These are phyloP conservation scores for Porites rus DNA, from an alignment of 92 coral and sea anemone genomes.

Conservation along the genomic window DNA sequence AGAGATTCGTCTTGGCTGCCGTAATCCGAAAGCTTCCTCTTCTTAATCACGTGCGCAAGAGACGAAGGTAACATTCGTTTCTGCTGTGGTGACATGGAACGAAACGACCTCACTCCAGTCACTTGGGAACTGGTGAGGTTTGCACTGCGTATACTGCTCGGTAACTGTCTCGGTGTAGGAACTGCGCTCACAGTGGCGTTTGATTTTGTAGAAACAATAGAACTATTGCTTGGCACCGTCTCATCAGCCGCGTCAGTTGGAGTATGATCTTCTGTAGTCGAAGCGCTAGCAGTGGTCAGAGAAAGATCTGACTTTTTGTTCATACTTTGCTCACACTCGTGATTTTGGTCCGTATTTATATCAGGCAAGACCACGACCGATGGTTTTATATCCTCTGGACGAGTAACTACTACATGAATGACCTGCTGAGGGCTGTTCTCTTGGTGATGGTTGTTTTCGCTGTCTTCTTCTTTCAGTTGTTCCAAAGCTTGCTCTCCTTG, in stretches of 20 bases:
- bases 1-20: slow-evolving; percentile 14
- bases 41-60: slow-evolving; percentile 57
- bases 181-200: slow-evolving; percentile 11
- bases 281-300: not conserved
- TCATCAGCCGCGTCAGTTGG: not conserved
- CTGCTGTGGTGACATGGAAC: slow-evolving; percentile 34
- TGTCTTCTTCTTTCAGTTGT: not conserved
- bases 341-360: not conserved
- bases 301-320: not conserved
- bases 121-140: slow-evolving; percentile 18
- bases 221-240: not conserved
- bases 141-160: not conserved
- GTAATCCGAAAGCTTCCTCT: slow-evolving; percentile 37
- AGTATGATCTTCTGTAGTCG: slow-evolving; percentile 7
- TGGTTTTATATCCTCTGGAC: slow-evolving; percentile 10
- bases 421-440: slow-evolving; percentile 10
- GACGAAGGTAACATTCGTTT: slow-evolving; percentile 54
- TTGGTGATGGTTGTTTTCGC: not conserved
- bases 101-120: slow-evolving; percentile 35
- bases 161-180: slow-evolving; percentile 3
- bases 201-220: not conserved
- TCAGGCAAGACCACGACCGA: slow-evolving; percentile 5
- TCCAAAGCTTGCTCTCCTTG: slow-evolving; percentile 19
- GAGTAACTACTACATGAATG: slow-evolving; percentile 15
- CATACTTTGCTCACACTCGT: not conserved